Evolutionary conservation across 2,797 vertebrate genomes (phyloP).

Genomic region (Gorsachius magnificus): DNA sequence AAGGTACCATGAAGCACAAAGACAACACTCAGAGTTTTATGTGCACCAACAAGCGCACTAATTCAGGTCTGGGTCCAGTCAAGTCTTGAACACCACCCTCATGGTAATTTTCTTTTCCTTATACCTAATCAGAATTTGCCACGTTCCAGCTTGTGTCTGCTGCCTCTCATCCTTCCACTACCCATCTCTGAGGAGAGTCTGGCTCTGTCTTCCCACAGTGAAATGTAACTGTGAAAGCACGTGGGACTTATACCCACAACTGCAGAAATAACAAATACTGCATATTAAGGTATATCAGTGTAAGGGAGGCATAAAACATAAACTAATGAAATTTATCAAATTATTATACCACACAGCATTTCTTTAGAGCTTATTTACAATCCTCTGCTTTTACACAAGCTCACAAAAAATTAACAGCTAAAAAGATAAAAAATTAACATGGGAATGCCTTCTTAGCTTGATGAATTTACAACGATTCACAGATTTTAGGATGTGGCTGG

Average conservation of each 20-base stretch:
- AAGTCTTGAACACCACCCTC: not conserved
- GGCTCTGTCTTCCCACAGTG: not conserved
- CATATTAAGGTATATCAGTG: not conserved
- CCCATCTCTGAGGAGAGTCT: not conserved
- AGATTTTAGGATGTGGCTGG: not conserved
- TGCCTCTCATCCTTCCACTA: not conserved
- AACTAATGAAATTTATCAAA: not conserved
- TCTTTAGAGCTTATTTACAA: not conserved
- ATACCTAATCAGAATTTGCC: not conserved
- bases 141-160: not conserved
- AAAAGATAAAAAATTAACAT: not conserved
- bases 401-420: not conserved
- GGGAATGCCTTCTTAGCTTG: not conserved
- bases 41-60: not conserved
- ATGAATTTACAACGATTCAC: not conserved
- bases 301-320: not conserved
- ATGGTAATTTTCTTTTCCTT: not conserved
- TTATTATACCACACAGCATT: not conserved
- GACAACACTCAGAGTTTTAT: not conserved
- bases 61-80: not conserved
- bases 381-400: not conserved
- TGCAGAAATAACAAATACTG: not conserved
- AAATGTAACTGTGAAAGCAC: not conserved
- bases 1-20: not conserved
- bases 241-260: rapidly evolving